A percentile compares a stretch with the other conserved stretches of the same genome.
phyloP scores from a whole-genome alignment of 2,797 vertebrate genomes.

The Prionace glauca region DNA sequence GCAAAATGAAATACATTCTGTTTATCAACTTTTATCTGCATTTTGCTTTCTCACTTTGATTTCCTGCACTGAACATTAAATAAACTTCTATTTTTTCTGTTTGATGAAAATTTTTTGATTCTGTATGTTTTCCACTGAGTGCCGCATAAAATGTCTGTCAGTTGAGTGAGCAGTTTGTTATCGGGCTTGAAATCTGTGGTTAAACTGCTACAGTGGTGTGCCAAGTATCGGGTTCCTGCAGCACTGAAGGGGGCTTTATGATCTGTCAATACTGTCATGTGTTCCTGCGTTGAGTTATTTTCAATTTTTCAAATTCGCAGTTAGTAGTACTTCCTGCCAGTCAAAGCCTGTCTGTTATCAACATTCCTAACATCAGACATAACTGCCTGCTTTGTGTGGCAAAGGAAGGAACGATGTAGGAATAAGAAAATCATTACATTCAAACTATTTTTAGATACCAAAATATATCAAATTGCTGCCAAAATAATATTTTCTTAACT shows the following conservation, averaged over 20 bases:
- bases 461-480: background rate
- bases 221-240: background rate
- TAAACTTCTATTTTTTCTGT: constrained; percentile 9
- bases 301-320: constrained; percentile 10
- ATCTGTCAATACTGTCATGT: background rate
- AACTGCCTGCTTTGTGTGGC: background rate
- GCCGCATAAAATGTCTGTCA: background rate
- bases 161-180: background rate
- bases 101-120: background rate
- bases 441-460: background rate
- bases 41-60: background rate
- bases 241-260: background rate
- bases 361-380: background rate
- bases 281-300: background rate
- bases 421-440: background rate
- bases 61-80: constrained; percentile 33
- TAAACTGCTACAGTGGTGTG: background rate
- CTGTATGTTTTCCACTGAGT: background rate
- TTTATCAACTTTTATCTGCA: background rate
- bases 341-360: background rate
- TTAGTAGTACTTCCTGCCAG: background rate
- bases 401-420: background rate
- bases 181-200: background rate
- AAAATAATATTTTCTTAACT: background rate
- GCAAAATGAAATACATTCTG: background rate